phyloP scores from a whole-genome alignment of 2,888 invertebrate genomes.

The Platypus cylindrus region DNA sequence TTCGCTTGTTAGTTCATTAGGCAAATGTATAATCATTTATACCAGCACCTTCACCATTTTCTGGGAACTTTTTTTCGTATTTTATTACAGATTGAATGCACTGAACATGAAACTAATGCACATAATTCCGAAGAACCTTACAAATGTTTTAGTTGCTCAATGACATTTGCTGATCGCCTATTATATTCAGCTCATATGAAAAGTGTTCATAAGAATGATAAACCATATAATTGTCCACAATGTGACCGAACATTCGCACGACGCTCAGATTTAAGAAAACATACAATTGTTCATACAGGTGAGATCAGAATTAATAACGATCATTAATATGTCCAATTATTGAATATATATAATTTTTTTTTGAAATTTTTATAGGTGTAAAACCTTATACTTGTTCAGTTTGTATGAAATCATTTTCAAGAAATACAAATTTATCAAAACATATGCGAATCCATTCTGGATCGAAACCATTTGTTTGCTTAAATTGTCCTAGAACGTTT shows the following conservation, averaged over 20 bases:
- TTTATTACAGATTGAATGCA: slow-evolving; percentile 36
- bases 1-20: neutral
- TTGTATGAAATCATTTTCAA: slow-evolving; percentile 61
- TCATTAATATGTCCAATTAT: slow-evolving; percentile 37
- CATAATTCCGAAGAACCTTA: slow-evolving; percentile 52
- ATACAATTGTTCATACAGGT: slow-evolving; percentile 66
- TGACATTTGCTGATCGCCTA: slow-evolving; percentile 47
- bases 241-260: slow-evolving; percentile 58
- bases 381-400: slow-evolving; percentile 61
- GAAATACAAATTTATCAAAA: slow-evolving; percentile 65
- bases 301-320: slow-evolving; percentile 39
- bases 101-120: slow-evolving; percentile 46
- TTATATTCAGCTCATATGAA: slow-evolving; percentile 54
- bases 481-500: slow-evolving; percentile 59
- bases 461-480: slow-evolving; percentile 58
- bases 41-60: neutral
- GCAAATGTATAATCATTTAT: neutral
- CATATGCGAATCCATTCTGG: slow-evolving; percentile 61
- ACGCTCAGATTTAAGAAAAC: slow-evolving; percentile 57
- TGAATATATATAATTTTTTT: too few relatives aligned
- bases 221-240: slow-evolving; percentile 56
- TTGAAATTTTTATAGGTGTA: slow-evolving; percentile 37
- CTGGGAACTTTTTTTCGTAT: slow-evolving; percentile 18
- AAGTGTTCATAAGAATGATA: slow-evolving; percentile 53
- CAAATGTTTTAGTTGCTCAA: slow-evolving; percentile 45